Base-by-base conservation (phyloP, 2,888 invertebrate species). In the Eupithecia exiguata region DNA sequence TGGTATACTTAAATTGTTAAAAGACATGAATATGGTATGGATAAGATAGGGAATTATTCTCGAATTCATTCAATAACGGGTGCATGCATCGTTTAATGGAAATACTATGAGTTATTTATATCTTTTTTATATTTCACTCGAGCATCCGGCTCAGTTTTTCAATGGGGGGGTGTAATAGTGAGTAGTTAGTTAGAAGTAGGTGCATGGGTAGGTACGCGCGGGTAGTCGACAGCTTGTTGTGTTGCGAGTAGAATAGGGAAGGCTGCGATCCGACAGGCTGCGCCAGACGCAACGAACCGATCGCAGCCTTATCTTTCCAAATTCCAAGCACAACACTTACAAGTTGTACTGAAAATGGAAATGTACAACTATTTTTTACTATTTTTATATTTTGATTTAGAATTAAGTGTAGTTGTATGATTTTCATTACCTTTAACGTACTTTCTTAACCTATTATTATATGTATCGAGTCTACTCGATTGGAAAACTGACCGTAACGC, bases 361-460 rank as follows among this genome's bases (percentile, higher is more conserved):
- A 92, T 92, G 91, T 93, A 92, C 92, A 91, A 92, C 90, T 92
- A 93, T 94, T 94, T 94, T 94, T 94, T 94, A 94, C 93, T 91
- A 93, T 93, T 94, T 94, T 94, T 94, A 92, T 94, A 94, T 93
- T 92, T 93, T 94, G 90, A 93, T 94, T 94, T 93, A 94, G 94
- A 89, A 88, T 91, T 94, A 94, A 94, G 94, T 88, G 89, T 94
- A 94, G 93, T 87, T 91, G 91, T 92, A 93, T 93, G 88, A 92
- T 92, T 94, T 76, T 94, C 88, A 88, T 90, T 89, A 89, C 88
- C 88, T 89, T 87, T 89, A 89, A 89, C 85, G 86, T 92, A 92
- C 89, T 92, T 92, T 90, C 89, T 89, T 88, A 86, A 88, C 88
- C 87, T 92, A 92, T 90, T 88, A 89, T 91, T 87, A 90, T 90